These are phyloP conservation scores for Chrysocyon brachyurus DNA, from an alignment of 2,797 vertebrate genomes.

Conservation along the genomic window DNA sequence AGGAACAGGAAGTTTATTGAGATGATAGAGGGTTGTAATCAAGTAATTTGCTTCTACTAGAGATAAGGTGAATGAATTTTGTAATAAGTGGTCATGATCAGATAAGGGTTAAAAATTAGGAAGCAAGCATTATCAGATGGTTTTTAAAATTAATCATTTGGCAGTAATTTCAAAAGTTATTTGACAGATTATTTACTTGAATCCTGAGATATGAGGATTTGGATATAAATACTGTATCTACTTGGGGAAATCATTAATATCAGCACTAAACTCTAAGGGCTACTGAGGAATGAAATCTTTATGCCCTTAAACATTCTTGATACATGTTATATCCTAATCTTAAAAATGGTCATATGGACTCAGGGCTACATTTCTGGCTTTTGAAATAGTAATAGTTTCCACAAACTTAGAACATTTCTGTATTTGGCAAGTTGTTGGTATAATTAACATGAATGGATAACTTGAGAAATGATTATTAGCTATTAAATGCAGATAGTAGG, in stretches of 20 bases:
- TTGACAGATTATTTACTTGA: constrained; percentile 37
- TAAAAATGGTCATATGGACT: not conserved
- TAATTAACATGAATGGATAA: constrained; percentile 49
- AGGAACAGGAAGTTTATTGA: constrained; percentile 38
- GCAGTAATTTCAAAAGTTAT: constrained; percentile 37
- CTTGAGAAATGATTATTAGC: constrained; percentile 44
- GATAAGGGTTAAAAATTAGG: constrained; percentile 55
- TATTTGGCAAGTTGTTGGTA: constrained; percentile 48
- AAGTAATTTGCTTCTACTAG: constrained; percentile 30
- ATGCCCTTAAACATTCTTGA: constrained; percentile 27
- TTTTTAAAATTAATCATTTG: constrained; percentile 63
- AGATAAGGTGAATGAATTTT: constrained; percentile 52
- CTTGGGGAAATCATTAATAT: constrained; percentile 21
- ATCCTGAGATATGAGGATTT: constrained; percentile 47
- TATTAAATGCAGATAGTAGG: constrained; percentile 54
- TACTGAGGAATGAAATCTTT: constrained; percentile 45
- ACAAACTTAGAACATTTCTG: not conserved
- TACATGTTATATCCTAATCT: constrained; percentile 22
- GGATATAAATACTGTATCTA: not conserved
- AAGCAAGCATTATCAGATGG: not conserved
- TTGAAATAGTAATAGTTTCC: constrained; percentile 40
- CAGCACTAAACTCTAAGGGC: constrained; percentile 34
- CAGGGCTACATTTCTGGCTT: constrained; percentile 27
- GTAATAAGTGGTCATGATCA: constrained; percentile 16
- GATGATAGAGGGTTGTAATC: constrained; percentile 29